Base-by-base conservation (phyloP, 2,113 vertebrate genomes). In the Serilophus lunatus region DNA sequence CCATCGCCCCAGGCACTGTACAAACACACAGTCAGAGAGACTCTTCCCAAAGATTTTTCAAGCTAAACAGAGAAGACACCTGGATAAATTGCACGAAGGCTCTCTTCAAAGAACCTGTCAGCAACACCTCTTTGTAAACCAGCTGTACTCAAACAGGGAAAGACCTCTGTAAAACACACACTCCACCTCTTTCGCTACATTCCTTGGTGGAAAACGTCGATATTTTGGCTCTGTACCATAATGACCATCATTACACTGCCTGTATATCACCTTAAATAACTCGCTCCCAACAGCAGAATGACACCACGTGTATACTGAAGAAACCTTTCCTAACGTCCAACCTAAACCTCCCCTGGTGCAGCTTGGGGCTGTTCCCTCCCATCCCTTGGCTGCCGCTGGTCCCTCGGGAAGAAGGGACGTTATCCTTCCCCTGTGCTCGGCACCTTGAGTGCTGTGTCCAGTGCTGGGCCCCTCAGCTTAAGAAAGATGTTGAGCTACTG, bases 301-400 rank as follows among this genome's bases (percentile, higher is more conserved):
- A 9, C 31, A 60, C 66, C 44, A 49, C 71, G 56, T 0, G 57
- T 36, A 38, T 6, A 12, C 9, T 25, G 36, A 57, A 57, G 22
- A 2, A 18, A 13, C 20, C 26, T 18, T 20, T 24, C 22, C 15
- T 4, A 1, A 13, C 4, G 13, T 3, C 50, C 25, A 11, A 1
- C 1, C 24, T 17, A 10, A 57, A 31, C 9, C 8, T 17, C 10
- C 23, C 7, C 56, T 1, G 28, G 18, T 1, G 1, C 42, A 20
- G 3, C 13, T 0, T 0, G 57, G 20, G n/a, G 19, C 64, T 33
- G 0, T 7, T n/a, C 12, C 40, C 53, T 13, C 71, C 4, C 2
- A 1, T 2, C 8, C 45, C 40, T n/a, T n/a, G n/a, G n/a, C 40
- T 4, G 9, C 4, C 20, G 0, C 42, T 53, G 3, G 31, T 9